Base-by-base conservation (phyloP, 2,113 vertebrate genomes). In the Tiliqua scincoides region DNA sequence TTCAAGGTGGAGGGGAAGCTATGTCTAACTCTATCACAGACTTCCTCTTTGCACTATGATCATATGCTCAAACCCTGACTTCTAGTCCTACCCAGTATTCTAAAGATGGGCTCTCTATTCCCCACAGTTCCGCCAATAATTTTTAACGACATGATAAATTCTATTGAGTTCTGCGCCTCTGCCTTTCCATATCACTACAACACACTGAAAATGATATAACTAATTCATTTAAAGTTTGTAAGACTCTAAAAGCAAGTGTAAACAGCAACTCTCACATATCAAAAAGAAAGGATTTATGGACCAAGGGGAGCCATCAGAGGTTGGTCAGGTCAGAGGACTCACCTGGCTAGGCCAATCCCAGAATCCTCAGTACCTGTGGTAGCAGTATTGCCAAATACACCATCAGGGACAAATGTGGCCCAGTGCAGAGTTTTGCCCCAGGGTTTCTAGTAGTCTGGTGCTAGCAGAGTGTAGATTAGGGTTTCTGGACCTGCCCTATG, bases 241-340 rank as follows among this genome's bases (percentile, higher is more conserved):
- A 76, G 83, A 73, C 52, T 86, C 86, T 27, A 88, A 88, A 82
- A 77, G 86, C 63, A 80, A 68, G 6, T 73, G 35, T 35, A n/a
- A 82, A 85, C 83, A 89, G 65, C 85, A 73, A 87, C 32, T 87
- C 70, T 37, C 79, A 88, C 48, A 57, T 65, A 81, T 37, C 70
- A 54, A 23, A 61, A 72, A 87, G 70, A 23, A 6, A 57, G 59
- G 70, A 75, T 35, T 75, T 52, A 10, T n/a, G 43, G n/a, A n/a
- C n/a, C n/a, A n/a, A n/a, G n/a, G n/a, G n/a, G n/a, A n/a, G n/a
- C n/a, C n/a, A n/a, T n/a, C n/a, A n/a, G n/a, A n/a, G n/a, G n/a
- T n/a, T n/a, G n/a, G n/a, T n/a, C n/a, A n/a, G n/a, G n/a, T n/a
- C n/a, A n/a, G n/a, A n/a, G n/a, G n/a, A n/a, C n/a, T n/a, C n/a